Conservation (phyloP, 2,113 vertebrate genomes). For the Tupaia tana region DNA sequence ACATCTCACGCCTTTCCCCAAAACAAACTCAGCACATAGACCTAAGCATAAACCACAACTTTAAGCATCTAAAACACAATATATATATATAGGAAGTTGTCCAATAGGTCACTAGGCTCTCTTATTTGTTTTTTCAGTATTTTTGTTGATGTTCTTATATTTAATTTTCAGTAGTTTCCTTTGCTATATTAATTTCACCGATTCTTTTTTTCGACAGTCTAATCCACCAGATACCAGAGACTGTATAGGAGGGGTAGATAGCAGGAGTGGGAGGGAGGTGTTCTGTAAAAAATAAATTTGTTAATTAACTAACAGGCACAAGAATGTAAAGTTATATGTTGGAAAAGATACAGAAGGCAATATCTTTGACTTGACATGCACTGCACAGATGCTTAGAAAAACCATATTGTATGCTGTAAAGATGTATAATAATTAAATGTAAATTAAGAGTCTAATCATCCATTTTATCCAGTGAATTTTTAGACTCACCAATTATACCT, state of each 20-base stretch:
- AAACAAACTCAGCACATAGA: neutral
- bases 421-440: too few relatives aligned
- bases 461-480: neutral
- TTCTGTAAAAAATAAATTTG: too few relatives aligned
- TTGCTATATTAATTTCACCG: neutral
- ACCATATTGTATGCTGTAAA: too few relatives aligned
- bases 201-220: neutral
- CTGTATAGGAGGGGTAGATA: too few relatives aligned
- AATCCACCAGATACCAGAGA: too few relatives aligned
- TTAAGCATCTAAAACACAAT: neutral
- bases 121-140: neutral
- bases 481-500: neutral
- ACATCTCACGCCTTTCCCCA: neutral
- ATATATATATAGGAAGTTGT: neutral
- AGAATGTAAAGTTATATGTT: too few relatives aligned
- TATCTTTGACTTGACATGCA: too few relatives aligned
- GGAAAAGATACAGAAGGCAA: too few relatives aligned
- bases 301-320: too few relatives aligned
- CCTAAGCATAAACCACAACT: neutral
- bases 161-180: neutral
- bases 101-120: neutral
- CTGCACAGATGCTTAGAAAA: too few relatives aligned
- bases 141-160: too few relatives aligned
- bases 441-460: neutral
- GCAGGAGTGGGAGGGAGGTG: too few relatives aligned